Percentiles rank a stretch among this genome's conserved stretches.
Evolutionary conservation across 1,140 invertebrate genomes (phyloP).

Genomic region (Pteromalus puparum): DNA sequence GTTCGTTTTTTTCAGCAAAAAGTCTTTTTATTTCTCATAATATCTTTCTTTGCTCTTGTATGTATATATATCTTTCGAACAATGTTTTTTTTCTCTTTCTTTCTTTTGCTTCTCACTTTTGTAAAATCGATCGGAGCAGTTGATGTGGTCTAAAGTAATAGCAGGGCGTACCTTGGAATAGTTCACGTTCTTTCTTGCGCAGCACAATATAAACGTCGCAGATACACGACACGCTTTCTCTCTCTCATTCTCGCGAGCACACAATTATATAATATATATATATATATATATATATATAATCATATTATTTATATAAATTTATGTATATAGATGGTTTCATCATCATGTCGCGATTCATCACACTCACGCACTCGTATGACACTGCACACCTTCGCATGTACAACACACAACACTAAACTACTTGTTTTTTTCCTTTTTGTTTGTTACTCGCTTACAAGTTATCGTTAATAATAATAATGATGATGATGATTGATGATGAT

Average conservation of each 20-base stretch:
- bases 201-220: conserved; percentile 76
- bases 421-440: neutral
- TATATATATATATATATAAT: conserved; percentile 31
- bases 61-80: conserved; percentile 64
- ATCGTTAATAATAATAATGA: conserved; percentile 27
- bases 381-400: too few relatives aligned
- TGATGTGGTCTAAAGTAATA: conserved; percentile 73
- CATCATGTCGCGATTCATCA: conserved; percentile 4
- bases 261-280: conserved; percentile 55
- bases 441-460: conserved; percentile 45
- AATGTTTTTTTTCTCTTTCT: conserved; percentile 63
- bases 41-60: conserved; percentile 34
- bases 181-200: conserved; percentile 76
- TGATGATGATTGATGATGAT: neutral
- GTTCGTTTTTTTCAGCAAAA: conserved; percentile 73
- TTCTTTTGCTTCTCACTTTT: conserved; percentile 60
- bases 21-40: conserved; percentile 62
- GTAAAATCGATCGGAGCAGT: conserved; percentile 64
- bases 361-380: neutral
- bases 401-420: conserved; percentile 21
- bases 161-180: conserved; percentile 76
- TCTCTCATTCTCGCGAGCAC: conserved; percentile 36
- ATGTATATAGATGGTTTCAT: conserved; percentile 17
- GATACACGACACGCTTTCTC: conserved; percentile 67
- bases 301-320: conserved; percentile 13